Base-by-base conservation (phyloP, 2,888 invertebrate species). In the Aromia moschata region DNA sequence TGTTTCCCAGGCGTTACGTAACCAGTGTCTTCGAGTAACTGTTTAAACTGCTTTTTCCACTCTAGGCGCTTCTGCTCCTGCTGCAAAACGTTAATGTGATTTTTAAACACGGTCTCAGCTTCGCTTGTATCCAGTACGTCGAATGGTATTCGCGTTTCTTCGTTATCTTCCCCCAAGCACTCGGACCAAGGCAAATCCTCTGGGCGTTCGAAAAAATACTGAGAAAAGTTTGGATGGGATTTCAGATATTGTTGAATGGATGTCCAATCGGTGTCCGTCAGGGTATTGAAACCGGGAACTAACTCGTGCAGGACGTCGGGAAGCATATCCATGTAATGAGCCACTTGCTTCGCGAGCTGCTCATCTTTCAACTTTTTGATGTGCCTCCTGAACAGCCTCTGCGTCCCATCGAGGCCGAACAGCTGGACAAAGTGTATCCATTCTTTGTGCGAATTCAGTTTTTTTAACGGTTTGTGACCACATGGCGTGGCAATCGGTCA, bases 1-100 rank as follows among this genome's bases (percentile, higher is more conserved):
- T 92, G 90, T 81, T 96, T 96, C n/a, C 97, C 97, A 1, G 96
- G 95, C 0, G 95, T 96, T 20, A 97, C 95, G 80, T 96, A 96
- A 1, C 94, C 93, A 0, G 96, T 96, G 80, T 96, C 96, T 79
- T 95, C 94, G 54, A 98, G 84, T 14, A 97, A 84, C 75, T 93
- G 90, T 80, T 94, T 94, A 82, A 98, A 98, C 78, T 96, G 94
- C 76, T 93, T 92, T 79, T 94, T 93, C 90, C 94, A 92, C 81
- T 96, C 96, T 76, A 92, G 87, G 79, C 94, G 89, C 76, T 94
- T 91, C 75, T 95, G 93, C 78, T 96, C 95, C 76, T 93, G 93
- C 76, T 96, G 94, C 58, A 98, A 85, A 57, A 93, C 91, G 77
- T 94, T 95, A 54, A 96, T 87, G 80, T 93, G 95, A 72, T 94